These are phyloP conservation scores for Psococerastis gibbosa DNA, from an alignment of 2,888 invertebrate genomes.

Conservation along the genomic window DNA sequence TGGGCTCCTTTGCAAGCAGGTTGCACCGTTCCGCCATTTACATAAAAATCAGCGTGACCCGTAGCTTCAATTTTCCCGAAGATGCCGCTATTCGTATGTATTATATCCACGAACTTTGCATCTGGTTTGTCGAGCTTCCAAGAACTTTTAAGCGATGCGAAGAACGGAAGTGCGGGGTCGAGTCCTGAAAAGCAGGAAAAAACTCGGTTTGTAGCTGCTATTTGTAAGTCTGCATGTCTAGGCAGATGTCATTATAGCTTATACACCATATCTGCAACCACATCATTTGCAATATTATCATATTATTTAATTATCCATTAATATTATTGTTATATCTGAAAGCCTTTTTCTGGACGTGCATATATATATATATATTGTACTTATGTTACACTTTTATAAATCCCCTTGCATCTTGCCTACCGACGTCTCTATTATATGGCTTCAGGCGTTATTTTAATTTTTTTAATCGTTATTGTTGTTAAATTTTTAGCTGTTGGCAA, in stretches of 20 bases:
- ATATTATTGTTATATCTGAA: too few relatives aligned
- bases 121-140: constrained; percentile 41
- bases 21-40: constrained; percentile 48
- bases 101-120: constrained; percentile 47
- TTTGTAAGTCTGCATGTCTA: not conserved
- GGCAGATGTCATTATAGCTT: not conserved
- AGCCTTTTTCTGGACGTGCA: too few relatives aligned
- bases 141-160: constrained; percentile 27
- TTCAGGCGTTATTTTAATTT: too few relatives aligned
- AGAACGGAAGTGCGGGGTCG: constrained; percentile 52
- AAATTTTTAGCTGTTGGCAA: too few relatives aligned
- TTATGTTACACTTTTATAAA: too few relatives aligned
- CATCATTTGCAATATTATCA: too few relatives aligned
- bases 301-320: too few relatives aligned
- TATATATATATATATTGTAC: too few relatives aligned
- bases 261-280: too few relatives aligned
- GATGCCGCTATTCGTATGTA: constrained; percentile 49
- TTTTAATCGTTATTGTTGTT: too few relatives aligned
- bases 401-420: too few relatives aligned
- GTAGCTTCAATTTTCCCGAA: constrained; percentile 44
- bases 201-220: not conserved
- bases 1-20: constrained; percentile 38
- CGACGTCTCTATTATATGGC: too few relatives aligned
- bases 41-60: constrained; percentile 51
- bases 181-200: constrained; percentile 25